Conservation (phyloP, 2,888 invertebrate genomes). For the Nephrocerus scutellatus region DNA sequence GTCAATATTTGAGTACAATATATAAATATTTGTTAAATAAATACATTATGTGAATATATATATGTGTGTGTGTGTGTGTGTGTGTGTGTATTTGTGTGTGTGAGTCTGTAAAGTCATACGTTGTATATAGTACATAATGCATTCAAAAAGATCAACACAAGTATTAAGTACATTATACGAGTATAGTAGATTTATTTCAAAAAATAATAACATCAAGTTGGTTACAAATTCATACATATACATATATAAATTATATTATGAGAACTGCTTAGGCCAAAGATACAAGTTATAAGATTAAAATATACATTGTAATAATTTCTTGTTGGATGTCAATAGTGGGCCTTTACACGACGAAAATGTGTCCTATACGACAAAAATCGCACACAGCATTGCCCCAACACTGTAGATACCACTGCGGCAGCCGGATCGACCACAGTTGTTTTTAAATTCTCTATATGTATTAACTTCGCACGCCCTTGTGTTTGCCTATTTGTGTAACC, state of each 20-base stretch:
- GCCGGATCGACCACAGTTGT: too few species aligned
- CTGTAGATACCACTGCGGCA: too few species aligned
- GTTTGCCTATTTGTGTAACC: too few species aligned
- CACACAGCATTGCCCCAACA: too few species aligned
- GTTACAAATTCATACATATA: slow-evolving; percentile 4
- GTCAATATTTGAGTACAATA: slow-evolving; percentile 16
- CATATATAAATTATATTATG: background rate
- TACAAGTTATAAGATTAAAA: too few species aligned
- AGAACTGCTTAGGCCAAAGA: too few species aligned
- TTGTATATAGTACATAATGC: background rate
- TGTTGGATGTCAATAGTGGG: too few species aligned
- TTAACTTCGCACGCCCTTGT: too few species aligned
- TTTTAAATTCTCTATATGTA: too few species aligned
- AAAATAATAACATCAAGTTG: slow-evolving; percentile 1
- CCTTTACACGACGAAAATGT: too few species aligned
- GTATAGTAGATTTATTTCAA: background rate
- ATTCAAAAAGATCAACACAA: background rate
- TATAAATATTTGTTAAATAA: slow-evolving; percentile 29
- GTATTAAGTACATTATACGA: background rate
- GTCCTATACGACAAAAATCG: too few species aligned
- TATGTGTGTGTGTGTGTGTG: slow-evolving; percentile 6
- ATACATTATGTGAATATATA: slow-evolving; percentile 22
- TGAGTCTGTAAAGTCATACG: slow-evolving; percentile 1
- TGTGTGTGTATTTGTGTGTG: slow-evolving; percentile 5
- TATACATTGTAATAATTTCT: too few species aligned